phyloP scores from a whole-genome alignment of 1,140 invertebrate species.

The Steinernema feltiae region DNA sequence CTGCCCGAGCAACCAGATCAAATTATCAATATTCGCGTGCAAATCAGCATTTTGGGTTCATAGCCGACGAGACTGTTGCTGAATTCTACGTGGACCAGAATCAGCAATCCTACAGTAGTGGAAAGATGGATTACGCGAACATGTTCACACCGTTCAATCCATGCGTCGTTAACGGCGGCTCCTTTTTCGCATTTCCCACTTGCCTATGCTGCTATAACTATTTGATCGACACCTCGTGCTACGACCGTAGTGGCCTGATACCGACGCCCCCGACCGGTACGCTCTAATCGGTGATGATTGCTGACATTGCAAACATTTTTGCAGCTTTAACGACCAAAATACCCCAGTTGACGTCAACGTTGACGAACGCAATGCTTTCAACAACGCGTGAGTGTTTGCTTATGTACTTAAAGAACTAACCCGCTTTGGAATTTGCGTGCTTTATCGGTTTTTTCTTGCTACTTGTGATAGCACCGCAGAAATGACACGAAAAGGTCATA shows the following conservation, averaged over 20 bases:
- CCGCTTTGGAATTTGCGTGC: no score
- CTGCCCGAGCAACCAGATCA: neutral
- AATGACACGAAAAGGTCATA: no score
- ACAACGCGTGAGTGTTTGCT: neutral
- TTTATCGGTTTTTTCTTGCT: no score
- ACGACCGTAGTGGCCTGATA: neutral
- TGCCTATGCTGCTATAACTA: neutral
- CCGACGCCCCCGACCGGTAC: neutral
- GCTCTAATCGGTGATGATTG: neutral
- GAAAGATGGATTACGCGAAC: neutral
- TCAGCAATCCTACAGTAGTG: neutral
- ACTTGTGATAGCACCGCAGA: no score
- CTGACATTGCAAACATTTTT: neutral
- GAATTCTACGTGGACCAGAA: neutral
- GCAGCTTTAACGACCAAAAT: no score
- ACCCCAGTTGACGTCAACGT: no score
- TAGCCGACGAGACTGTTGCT: neutral
- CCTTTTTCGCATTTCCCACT: neutral
- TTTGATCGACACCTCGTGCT: neutral
- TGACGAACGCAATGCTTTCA: neutral
- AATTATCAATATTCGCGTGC: neutral
- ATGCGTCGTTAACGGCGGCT: neutral
- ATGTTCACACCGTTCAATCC: neutral
- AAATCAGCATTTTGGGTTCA: neutral
- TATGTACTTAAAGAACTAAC: no score